Conservation (phyloP, 1,140 invertebrate genomes). For the Neodiprion virginianus region DNA sequence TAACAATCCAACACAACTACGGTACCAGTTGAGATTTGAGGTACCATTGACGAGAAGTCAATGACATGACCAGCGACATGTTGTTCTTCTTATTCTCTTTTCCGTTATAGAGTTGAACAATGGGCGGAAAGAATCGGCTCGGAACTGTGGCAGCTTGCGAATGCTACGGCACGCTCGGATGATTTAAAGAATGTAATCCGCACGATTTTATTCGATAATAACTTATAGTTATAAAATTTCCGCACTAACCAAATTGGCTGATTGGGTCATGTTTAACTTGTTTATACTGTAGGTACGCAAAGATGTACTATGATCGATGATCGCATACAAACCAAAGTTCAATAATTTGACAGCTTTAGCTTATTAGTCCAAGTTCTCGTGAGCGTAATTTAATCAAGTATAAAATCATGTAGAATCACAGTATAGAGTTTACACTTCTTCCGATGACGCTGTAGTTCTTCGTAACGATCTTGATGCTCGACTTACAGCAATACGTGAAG, state of each 20-base stretch:
- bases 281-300: not conserved
- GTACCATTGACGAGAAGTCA: not conserved
- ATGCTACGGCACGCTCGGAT: conserved; percentile 66
- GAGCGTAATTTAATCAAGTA: not conserved
- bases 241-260: not conserved
- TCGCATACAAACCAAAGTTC: not conserved
- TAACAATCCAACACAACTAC: no score
- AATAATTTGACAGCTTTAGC: not conserved
- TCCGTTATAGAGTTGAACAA: conserved; percentile 61
- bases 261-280: conserved; percentile 6
- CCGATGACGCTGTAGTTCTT: not conserved
- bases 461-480: conserved; percentile 14
- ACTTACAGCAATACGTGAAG: conserved; percentile 74
- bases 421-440: conserved; percentile 10
- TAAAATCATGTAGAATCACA: conserved; percentile 6
- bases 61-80: not conserved
- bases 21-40: no score
- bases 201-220: conserved; percentile 10
- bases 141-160: conserved; percentile 68
- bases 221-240: conserved; percentile 24
- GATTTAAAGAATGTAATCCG: conserved; percentile 65
- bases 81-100: conserved; percentile 15
- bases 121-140: conserved; percentile 69
- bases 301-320: not conserved
- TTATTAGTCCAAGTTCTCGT: not conserved